Evolutionary conservation across 2,113 vertebrate genomes (phyloP), one percentile per base, ranked within the genome.

Genomic region (Poeciliopsis prolifica): DNA sequence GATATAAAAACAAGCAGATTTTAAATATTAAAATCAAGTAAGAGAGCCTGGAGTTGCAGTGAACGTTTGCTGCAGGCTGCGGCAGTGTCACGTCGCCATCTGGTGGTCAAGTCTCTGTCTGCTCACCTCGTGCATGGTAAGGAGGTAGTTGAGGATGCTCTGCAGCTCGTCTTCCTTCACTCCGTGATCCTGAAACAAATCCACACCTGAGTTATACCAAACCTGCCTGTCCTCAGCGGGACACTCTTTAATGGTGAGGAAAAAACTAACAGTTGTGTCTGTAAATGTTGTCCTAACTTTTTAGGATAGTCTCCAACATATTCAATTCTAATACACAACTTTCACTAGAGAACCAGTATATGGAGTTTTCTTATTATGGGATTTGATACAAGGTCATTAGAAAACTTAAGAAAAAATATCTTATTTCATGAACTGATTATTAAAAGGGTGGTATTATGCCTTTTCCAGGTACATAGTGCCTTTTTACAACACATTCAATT

Each of bases 101-200:
- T 94, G 86, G 91, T 93, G 95, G 93, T 8, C 58, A 82, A 7
- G 22, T 22, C 19, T 37, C 2, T 51, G 37, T 61, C 26, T 69
- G 28, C 78, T 87, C 95, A 99, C 98, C 97, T 99, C 98, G 5
- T 99, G 98, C 87, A 99, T 97, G 67, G 98, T 99, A 51, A 99
- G 96, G 61, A 99, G 94, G 74, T 98, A 99, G 93, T 96, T 99
- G 72, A 99, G 95, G 92, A 99, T 97, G 78, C 97, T 97, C 91
- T 99, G 98, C 8, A 99, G 93, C 88, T 99, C 98, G 69, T 99
- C 98, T 90, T 98, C 97, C 87, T 98, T 99, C 70, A 99, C 96
- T 22, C 97, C 97, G 35, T 94, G 94, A 90, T 99, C 98, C 98
- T 99, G 91, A 30, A 92, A 91, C 91, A 90, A 90, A 65, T 84